Percentiles rank a stretch among this genome's conserved stretches.
Evolutionary conservation across 1,140 invertebrate species (phyloP).

Genomic region (Drosophila kohkoa): DNA sequence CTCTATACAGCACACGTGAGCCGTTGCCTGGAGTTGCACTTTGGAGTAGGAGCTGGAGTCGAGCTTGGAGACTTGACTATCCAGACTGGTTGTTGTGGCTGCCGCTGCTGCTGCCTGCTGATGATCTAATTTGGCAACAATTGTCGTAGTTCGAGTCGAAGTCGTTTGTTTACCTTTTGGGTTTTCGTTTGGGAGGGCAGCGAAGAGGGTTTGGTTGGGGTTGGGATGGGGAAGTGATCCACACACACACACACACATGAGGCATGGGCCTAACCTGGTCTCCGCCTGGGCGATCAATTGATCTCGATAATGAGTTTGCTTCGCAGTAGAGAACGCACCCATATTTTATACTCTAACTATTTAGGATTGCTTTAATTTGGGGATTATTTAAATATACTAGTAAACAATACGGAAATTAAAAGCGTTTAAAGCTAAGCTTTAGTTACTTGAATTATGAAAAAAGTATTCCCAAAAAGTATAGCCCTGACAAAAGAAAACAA

Average conservation of each 20-base stretch:
- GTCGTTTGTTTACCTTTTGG: constrained; percentile 42
- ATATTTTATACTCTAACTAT: constrained; percentile 59
- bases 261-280: constrained; percentile 36
- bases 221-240: constrained; percentile 4
- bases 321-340: constrained; percentile 67
- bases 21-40: constrained; percentile 5
- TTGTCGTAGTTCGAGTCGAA: constrained; percentile 68
- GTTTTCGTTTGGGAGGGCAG: background rate
- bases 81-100: constrained; percentile 45
- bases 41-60: constrained; percentile 15
- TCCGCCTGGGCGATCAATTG: constrained; percentile 77
- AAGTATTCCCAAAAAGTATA: too few relatives aligned
- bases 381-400: too few relatives aligned
- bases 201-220: background rate
- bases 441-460: background rate
- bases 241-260: constrained; percentile 42
- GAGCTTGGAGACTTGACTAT: constrained; percentile 51
- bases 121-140: constrained; percentile 85
- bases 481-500: too few relatives aligned
- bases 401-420: too few relatives aligned
- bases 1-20: constrained; percentile 44
- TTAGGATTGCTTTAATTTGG: too few relatives aligned
- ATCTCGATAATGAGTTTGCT: constrained; percentile 84
- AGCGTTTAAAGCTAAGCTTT: too few relatives aligned
- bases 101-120: constrained; percentile 63